phyloP scores from a whole-genome alignment of 2,113 vertebrate genomes.

The Spermophilus dauricus region DNA sequence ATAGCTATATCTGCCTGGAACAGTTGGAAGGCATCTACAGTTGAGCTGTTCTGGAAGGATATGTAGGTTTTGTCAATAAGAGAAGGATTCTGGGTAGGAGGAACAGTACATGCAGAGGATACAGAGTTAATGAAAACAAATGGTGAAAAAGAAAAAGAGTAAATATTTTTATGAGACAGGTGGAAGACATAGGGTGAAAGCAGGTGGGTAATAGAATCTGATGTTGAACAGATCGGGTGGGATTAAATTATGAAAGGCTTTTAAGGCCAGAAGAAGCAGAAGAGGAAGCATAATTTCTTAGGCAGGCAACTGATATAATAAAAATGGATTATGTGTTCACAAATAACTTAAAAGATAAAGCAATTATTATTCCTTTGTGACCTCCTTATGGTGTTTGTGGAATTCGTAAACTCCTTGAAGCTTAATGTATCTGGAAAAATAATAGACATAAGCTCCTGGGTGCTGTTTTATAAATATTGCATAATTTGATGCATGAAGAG shows the following conservation, averaged over 20 bases:
- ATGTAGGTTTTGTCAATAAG: neutral
- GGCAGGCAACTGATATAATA: neutral
- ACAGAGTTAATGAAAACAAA: neutral
- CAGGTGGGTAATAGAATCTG: neutral
- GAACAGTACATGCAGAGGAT: neutral
- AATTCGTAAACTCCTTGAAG: neutral
- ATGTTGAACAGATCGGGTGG: neutral
- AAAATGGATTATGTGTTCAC: slow-evolving; percentile 30
- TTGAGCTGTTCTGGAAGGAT: neutral
- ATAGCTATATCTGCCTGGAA: neutral
- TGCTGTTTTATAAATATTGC: slow-evolving; percentile 23
- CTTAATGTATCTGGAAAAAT: slow-evolving; percentile 1
- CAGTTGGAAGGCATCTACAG: neutral
- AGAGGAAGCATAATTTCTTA: neutral
- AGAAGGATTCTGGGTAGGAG: neutral
- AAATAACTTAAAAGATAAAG: slow-evolving; percentile 40
- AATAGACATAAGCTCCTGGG: neutral
- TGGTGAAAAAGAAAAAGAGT: neutral
- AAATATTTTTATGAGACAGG: neutral
- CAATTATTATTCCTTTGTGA: slow-evolving; percentile 22
- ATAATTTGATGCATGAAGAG: neutral
- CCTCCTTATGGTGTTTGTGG: neutral
- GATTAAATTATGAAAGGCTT: slow-evolving; percentile 17
- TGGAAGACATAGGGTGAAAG: neutral
- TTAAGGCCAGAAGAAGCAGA: slow-evolving; percentile 22